phyloP scores from a whole-genome alignment of 2,888 invertebrate species.

The Blastobasis adustella region DNA sequence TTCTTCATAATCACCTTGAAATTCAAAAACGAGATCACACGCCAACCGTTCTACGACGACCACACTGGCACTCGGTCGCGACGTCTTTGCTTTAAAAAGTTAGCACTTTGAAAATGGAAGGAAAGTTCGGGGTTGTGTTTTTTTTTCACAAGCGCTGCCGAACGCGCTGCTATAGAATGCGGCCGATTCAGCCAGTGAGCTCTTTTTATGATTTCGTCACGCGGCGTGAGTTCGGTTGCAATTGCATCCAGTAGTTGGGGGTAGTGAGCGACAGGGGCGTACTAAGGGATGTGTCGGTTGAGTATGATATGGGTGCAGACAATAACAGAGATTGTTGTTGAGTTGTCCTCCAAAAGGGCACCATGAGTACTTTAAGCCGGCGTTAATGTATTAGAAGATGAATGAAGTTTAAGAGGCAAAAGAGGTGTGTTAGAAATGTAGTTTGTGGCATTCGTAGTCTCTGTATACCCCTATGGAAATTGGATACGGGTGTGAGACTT shows the following conservation, averaged over 20 bases:
- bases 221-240: slow-evolving; percentile 45
- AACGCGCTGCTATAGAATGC: slow-evolving; percentile 49
- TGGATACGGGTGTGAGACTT: no score
- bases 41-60: slow-evolving; percentile 65
- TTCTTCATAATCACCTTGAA: slow-evolving; percentile 46
- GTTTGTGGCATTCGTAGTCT: no score
- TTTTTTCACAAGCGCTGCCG: slow-evolving; percentile 30
- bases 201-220: slow-evolving; percentile 71
- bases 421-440: no score
- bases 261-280: background rate
- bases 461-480: no score
- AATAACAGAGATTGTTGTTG: no score
- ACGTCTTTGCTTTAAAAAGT: slow-evolving; percentile 48
- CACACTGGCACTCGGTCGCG: slow-evolving; percentile 66
- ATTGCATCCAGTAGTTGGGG: slow-evolving; percentile 22
- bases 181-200: slow-evolving; percentile 30
- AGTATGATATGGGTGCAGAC: slow-evolving; percentile 10
- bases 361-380: no score
- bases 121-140: slow-evolving; percentile 21
- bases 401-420: no score
- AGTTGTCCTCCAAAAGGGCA: no score
- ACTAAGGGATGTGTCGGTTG: no score
- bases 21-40: slow-evolving; percentile 65
- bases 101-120: slow-evolving; percentile 23
- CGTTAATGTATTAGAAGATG: no score